Conservation (phyloP, 2,888 invertebrate genomes). For the Stegana nigrithorax region DNA sequence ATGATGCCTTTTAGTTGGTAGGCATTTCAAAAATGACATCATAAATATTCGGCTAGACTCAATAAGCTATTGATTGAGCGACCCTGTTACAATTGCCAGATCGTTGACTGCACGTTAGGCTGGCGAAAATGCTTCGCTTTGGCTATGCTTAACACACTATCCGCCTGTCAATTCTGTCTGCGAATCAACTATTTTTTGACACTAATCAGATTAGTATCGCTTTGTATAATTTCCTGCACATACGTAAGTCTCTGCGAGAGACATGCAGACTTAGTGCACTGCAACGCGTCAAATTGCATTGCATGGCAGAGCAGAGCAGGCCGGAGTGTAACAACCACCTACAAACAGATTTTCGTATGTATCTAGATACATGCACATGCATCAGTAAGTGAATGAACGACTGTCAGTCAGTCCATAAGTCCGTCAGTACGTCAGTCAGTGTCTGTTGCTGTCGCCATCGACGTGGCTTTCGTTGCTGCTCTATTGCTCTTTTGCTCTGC, state of each 20-base stretch:
- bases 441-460: neutral
- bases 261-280: too few relatives aligned
- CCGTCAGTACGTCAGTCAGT: neutral
- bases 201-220: conserved; percentile 68
- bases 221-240: conserved; percentile 38
- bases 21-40: too few relatives aligned
- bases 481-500: conserved; percentile 16
- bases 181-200: conserved; percentile 50
- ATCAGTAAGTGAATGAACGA: conserved; percentile 29
- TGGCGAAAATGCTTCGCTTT: too few relatives aligned
- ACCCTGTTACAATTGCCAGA: too few relatives aligned
- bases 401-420: conserved; percentile 23
- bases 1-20: too few relatives aligned
- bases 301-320: conserved; percentile 30
- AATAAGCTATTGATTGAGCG: too few relatives aligned
- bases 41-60: too few relatives aligned
- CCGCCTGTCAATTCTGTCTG: conserved; percentile 19
- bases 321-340: neutral
- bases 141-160: too few relatives aligned
- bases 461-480: conserved; percentile 12
- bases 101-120: too few relatives aligned
- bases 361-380: conserved; percentile 20
- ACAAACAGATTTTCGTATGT: conserved; percentile 13
- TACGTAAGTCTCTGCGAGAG: neutral
- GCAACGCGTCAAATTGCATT: conserved; percentile 53